A percentile compares a stretch with the other conserved stretches of the same genome.
Conservation (phyloP, 2,888 invertebrate genomes). For the Miltochrista miniata region DNA sequence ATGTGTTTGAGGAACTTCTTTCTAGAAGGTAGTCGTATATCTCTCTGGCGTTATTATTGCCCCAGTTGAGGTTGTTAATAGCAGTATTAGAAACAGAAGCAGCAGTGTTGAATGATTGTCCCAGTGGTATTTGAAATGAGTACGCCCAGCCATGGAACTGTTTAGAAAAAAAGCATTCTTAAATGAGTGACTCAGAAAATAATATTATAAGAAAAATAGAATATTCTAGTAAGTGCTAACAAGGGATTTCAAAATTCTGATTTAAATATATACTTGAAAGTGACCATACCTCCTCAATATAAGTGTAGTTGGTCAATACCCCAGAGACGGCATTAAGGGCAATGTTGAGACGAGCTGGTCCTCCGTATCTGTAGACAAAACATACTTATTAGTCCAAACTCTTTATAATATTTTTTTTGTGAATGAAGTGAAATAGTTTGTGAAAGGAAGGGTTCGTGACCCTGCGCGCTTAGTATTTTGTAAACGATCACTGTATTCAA, state of each 20-base stretch:
- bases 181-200: not conserved
- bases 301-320: constrained; percentile 56
- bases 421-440: too few species aligned
- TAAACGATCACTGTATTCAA: too few species aligned
- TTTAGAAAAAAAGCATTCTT: constrained; percentile 10
- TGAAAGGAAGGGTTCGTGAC: too few species aligned
- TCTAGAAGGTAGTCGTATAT: constrained; percentile 43
- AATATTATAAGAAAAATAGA: too few species aligned
- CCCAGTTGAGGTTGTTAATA: constrained; percentile 64
- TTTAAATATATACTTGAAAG: too few species aligned
- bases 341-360: constrained; percentile 56
- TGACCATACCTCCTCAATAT: constrained; percentile 48
- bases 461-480: too few species aligned
- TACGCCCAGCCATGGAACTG: constrained; percentile 74
- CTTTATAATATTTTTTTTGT: too few species aligned
- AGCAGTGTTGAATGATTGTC: constrained; percentile 49
- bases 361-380: constrained; percentile 61
- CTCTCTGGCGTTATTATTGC: constrained; percentile 51
- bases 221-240: too few species aligned
- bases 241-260: too few species aligned
- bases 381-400: not conserved
- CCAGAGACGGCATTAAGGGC: constrained; percentile 53
- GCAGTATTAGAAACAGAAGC: constrained; percentile 48
- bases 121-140: constrained; percentile 51
- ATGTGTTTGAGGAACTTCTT: constrained; percentile 38